Conservation (phyloP, 2,113 vertebrate genomes). For the Leucopsar rothschildi region DNA sequence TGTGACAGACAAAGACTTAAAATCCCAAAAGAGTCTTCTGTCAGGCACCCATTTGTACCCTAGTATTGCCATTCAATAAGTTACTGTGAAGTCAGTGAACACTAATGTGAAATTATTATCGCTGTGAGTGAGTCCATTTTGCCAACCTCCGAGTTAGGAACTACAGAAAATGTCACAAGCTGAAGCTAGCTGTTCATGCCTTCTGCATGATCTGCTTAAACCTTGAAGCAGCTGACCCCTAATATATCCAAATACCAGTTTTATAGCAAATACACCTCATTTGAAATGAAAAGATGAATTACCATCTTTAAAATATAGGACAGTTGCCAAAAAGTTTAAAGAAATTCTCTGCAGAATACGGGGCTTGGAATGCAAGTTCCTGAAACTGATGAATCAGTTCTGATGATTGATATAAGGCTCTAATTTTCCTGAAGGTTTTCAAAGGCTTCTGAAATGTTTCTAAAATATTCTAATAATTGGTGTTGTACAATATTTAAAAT, state of each 20-base stretch:
- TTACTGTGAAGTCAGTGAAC: neutral
- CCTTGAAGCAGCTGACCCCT: neutral
- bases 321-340: neutral
- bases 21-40: neutral
- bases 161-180: neutral
- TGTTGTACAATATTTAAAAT: conserved; percentile 17
- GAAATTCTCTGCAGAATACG: neutral
- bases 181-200: neutral
- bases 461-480: conserved; percentile 2
- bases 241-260: neutral
- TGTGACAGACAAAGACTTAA: neutral
- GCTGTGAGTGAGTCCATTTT: neutral
- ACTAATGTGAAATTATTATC: neutral
- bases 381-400: neutral
- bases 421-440: conserved; percentile 16
- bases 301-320: neutral
- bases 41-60: neutral
- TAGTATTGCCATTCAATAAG: neutral
- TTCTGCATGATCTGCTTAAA: neutral
- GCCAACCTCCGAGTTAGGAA: neutral
- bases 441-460: conserved; percentile 12
- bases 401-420: neutral
- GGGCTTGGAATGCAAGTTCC: neutral
- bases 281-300: neutral
- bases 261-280: neutral